Evolutionary conservation across 2,888 invertebrate genomes (phyloP).

Genomic region (Aphodius sticticus): DNA sequence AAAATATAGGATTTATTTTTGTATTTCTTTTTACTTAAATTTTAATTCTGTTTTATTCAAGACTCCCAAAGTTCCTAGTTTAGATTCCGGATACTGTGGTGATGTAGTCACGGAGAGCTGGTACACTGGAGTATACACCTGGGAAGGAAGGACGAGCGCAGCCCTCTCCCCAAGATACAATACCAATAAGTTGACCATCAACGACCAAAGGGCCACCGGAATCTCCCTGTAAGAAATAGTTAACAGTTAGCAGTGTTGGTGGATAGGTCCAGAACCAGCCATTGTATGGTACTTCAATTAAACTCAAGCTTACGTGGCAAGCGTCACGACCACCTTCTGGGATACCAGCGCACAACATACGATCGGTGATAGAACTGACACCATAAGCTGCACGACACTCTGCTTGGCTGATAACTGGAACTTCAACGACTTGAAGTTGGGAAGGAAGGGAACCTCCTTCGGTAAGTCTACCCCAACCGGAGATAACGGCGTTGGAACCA

Average conservation of each 20-base stretch:
- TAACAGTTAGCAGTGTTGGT: not conserved
- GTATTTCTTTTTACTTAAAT: not conserved
- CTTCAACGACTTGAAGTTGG: constrained; percentile 50
- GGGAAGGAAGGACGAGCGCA: constrained; percentile 47
- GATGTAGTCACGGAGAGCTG: constrained; percentile 42
- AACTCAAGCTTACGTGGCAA: constrained; percentile 43
- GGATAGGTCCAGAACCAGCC: not conserved
- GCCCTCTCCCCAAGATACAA: constrained; percentile 51
- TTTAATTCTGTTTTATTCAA: not conserved
- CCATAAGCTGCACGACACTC: not conserved
- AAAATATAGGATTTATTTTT: not conserved
- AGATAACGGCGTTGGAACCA: constrained; percentile 30
- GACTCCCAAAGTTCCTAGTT: not conserved
- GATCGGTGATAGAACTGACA: constrained; percentile 38
- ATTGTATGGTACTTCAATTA: too few species aligned
- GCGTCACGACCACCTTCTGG: constrained; percentile 45
- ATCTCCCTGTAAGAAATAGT: constrained; percentile 44
- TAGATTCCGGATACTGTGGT: constrained; percentile 24
- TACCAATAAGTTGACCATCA: constrained; percentile 44
- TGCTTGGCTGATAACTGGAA: constrained; percentile 47
- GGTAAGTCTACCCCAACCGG: constrained; percentile 41
- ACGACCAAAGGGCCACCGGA: constrained; percentile 50
- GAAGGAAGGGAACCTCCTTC: constrained; percentile 36
- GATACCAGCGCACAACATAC: constrained; percentile 47
- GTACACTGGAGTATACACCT: constrained; percentile 49